Conservation (phyloP, 2,888 invertebrate species). For the Bruchidius siliquastri region DNA sequence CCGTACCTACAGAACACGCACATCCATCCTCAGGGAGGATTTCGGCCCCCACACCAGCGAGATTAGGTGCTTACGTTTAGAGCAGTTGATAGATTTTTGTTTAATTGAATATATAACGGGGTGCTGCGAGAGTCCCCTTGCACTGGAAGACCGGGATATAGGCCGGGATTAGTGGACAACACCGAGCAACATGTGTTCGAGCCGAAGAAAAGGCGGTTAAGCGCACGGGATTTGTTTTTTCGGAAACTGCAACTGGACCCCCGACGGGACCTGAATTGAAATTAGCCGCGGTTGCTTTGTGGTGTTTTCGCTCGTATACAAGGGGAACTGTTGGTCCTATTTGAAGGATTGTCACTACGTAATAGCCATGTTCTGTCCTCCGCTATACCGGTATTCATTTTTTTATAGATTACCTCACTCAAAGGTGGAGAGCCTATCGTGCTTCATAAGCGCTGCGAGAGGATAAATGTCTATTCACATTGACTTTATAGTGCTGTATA, state of each 20-base stretch:
- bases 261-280: neutral
- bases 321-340: neutral
- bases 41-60: constrained; percentile 32
- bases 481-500: no score
- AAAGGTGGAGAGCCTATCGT: no score
- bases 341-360: no score
- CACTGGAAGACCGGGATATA: constrained; percentile 43
- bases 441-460: no score
- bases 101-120: constrained; percentile 69
- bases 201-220: constrained; percentile 39
- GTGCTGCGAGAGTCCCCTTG: constrained; percentile 34
- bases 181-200: constrained; percentile 47
- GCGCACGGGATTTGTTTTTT: constrained; percentile 19
- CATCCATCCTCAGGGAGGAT: neutral
- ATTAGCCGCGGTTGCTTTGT: neutral
- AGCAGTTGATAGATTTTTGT: constrained; percentile 60
- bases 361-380: no score
- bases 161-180: constrained; percentile 42
- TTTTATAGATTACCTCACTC: no score
- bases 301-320: neutral
- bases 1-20: neutral
- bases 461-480: no score
- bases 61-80: constrained; percentile 49
- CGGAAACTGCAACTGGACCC: constrained; percentile 4
- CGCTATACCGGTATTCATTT: no score